Evolutionary conservation across 2,113 vertebrate species (phyloP), one percentile per base, ranked within the genome.

Genomic region (Buteo buteo): DNA sequence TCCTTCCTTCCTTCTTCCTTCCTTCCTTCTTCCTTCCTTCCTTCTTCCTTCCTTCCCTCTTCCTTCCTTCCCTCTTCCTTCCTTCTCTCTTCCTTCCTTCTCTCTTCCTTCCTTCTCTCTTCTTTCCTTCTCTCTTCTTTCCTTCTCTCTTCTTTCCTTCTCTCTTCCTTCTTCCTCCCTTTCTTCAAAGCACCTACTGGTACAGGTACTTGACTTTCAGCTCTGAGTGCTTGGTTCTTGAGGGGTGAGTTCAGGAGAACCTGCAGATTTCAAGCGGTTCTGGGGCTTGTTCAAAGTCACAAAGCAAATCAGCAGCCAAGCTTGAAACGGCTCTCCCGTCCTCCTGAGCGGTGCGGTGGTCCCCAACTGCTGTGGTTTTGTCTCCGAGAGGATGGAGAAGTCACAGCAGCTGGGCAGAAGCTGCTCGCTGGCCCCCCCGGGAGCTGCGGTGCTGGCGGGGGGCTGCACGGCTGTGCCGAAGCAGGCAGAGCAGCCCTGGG

Each of bases 41-140:
- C 8, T 13, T 49, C 5, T 14, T 12, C 3, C 7, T 8, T 25
- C 8, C 2, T 2, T 2, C 8, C 4, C 3, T 4, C 28, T 15
- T 13, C 8, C 25, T 26, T 25, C 24, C 1, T 38, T 7, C 0
- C 5, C 28, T 9, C 15, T 3, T 14, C 8, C 7, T 40, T 40
- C 12, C 12, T 40, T 40, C 40, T 3, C 6, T 13, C 40, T 42
- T 42, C 3, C 40, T 42, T 42, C 12, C 13, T 42, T 42, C 40
- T 5, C 2, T 7, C 6, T 25, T 15, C 2, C 3, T 2, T 2
- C 8, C 5, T 3, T 1, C 21, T 10, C 5, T 9, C 10, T 10
- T 38, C 10, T 5, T 38, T 10, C 38, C 38, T 38, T 38, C 38
- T 10, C 5, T 38, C 38, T 38, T 38, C 10, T 10, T 38, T 38